Evolutionary conservation across 2,888 invertebrate genomes (phyloP), one percentile per base, ranked within the genome.

Genomic region (Melitaea athalia): DNA sequence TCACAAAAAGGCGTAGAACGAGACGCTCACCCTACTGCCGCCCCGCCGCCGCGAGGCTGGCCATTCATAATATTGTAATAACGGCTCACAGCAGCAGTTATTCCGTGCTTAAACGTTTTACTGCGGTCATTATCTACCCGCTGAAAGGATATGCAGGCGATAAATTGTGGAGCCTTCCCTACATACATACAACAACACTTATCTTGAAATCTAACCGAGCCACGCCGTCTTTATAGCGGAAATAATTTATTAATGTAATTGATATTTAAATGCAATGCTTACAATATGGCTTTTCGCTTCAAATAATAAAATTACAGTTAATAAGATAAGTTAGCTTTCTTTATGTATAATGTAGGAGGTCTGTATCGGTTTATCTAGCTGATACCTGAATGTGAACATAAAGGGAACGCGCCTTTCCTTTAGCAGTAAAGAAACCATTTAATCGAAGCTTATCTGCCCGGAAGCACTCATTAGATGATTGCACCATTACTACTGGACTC

Each of bases 381-480:
- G 88, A 88, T 92, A 91, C 88, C 90, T 86, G 86, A 84, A 89
- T 85, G 87, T 81, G 85, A 85, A 84, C 88, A 89, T 91, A 91
- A 89, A 91, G 86, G 85, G 88, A 85, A 83, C 90, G 85, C 88
- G 87, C 91, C 91, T 89, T 89, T 88, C 89, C 88, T 89, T 87
- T 81, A 75, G 91, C 89, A 88, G 91, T 92, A 92, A 92, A 92
- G 89, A 86, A 87, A 89, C 88, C 91, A 92, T 92, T 92, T 92
- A 91, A 92, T 92, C 92, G 90, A 88, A 88, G 89, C 90, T 91
- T 92, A 92, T 92, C 91, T 91, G 87, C 85, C 89, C 92, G 88
- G 90, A 89, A 91, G 92, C 91, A 89, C 91, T 93, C 93, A 93
- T 93, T 93, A 93, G 92, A 93, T 92, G 92, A 93, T 93, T 93